Evolutionary conservation across 2,797 vertebrate species (phyloP).

Genomic region (Squalus acanthias): DNA sequence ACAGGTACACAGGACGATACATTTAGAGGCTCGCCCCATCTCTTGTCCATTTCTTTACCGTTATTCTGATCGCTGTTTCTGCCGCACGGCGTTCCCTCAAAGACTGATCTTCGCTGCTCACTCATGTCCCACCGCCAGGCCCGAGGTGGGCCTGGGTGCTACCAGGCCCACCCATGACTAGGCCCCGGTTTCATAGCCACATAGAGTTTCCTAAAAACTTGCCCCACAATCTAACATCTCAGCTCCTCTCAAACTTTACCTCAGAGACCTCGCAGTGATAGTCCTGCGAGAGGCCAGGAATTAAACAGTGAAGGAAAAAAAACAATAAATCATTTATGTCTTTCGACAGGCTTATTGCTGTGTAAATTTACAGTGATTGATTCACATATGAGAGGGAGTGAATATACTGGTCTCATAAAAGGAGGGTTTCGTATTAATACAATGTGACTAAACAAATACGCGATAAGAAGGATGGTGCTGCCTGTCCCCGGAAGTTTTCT

Average conservation of each 20-base stretch:
- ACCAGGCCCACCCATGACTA: no score
- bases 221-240: background rate
- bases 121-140: no score
- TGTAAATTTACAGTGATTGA: background rate
- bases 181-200: no score
- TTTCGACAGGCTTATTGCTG: no score
- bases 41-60: background rate
- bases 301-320: background rate
- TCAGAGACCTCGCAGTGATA: background rate
- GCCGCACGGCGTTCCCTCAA: no score
- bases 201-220: background rate
- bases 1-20: background rate
- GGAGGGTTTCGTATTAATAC: background rate
- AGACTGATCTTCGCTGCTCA: no score
- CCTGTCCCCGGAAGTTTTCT: background rate
- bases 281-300: no score
- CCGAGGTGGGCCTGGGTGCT: no score
- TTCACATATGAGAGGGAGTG: background rate
- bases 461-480: background rate
- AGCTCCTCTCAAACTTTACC: background rate
- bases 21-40: background rate
- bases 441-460: background rate
- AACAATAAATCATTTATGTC: background rate
- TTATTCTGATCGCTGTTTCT: background rate
- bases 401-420: background rate